Base-by-base conservation (phyloP, 1,140 invertebrate species). In the Gonatopus flavifemur region DNA sequence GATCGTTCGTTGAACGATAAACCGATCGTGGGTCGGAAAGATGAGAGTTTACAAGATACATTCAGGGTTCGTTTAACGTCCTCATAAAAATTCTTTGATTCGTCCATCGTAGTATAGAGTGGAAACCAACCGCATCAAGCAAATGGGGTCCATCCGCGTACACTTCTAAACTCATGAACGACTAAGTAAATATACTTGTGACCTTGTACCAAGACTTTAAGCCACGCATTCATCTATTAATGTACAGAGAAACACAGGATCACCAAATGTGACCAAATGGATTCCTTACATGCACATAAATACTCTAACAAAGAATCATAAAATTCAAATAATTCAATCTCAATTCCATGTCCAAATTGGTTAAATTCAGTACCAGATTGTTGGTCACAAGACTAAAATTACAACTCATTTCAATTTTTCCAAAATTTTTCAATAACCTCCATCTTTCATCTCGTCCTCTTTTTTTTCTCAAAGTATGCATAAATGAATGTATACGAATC, bases 151-250 rank as follows among this genome's bases (percentile, higher is more conserved):
- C 54, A 49, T 55, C 47, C 52, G 45, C 43, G 13, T 24, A 31
- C 32, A 19, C 33, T 48, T 16, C 21, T 49, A 39, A 56, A 47
- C 42, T 40, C 58, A 24, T n/a, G 28, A 16, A 46, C 47, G 39
- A 47, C 51, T 52, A 65, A 61, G 64, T 67, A 70, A 74, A 75
- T 73, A 74, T 66, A 69, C 61, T 54, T 64, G 56, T 60, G 65
- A 69, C 62, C 62, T 67, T 69, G 64, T 64, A 64, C n/a, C 60
- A 63, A 69, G 63, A 51, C 64, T 61, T 64, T 69, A 61, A 60
- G 64, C 66, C 64, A 69, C 72, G 72, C 72, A 76, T 75, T 72
- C 68, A 75, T 66, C 69, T 75, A 75, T 72, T 75, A 76, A 76
- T 73, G 74, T 53, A 51, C 58, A 58, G 53, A 49, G 46, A 57